Evolutionary conservation across 1,140 invertebrate species (phyloP), one percentile per base, ranked within the genome.

Genomic region (Bombyx mandarina): DNA sequence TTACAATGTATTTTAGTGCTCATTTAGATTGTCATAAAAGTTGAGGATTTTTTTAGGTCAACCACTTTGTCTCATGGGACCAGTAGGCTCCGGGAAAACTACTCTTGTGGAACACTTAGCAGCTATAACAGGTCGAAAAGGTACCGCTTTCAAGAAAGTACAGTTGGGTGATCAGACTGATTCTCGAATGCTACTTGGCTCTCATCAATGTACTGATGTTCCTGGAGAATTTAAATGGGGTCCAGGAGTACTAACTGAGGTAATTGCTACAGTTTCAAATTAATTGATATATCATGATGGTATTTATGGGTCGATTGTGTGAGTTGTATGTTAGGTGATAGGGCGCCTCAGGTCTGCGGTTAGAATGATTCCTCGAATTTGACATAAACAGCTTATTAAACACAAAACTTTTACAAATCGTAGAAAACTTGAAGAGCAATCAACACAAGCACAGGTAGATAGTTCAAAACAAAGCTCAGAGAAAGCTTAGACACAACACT

Each of bases 91-190:
- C 73, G 98, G 98, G 6, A 99, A 99, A 89, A 98, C 98, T 0
- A 92, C 92, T 6, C 69, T 99, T 6, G 93, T 99, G 9, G 94
- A 98, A 75, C 93, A 98, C 87, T 86, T 99, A 53, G 96, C 97
- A 8, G 76, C 88, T 42, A 77, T 94, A 63, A 97, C 95, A 3
- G 94, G 96, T 10, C 89, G 93, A 46, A 88, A 89, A 58, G 83
- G 86, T 2, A 65, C 79, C 45, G 84, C 78, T 53, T 93, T 93
- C 62, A 88, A 95, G 50, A 96, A 95, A 86, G 93, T 99, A 43
- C 98, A 99, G 78, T 88, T 99, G 6, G 97, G 97, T 3, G 98
- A 99, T 89, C 97, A 99, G 86, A 98, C 97, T n/a, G 98, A 99
- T 81, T 95, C 96, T 53, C 97, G 98, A 88, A 94, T 97, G 89